Percentiles rank a stretch among this genome's conserved stretches.
Evolutionary conservation across 2,113 vertebrate genomes (phyloP).

Genomic region (Zosterops lateralis): DNA sequence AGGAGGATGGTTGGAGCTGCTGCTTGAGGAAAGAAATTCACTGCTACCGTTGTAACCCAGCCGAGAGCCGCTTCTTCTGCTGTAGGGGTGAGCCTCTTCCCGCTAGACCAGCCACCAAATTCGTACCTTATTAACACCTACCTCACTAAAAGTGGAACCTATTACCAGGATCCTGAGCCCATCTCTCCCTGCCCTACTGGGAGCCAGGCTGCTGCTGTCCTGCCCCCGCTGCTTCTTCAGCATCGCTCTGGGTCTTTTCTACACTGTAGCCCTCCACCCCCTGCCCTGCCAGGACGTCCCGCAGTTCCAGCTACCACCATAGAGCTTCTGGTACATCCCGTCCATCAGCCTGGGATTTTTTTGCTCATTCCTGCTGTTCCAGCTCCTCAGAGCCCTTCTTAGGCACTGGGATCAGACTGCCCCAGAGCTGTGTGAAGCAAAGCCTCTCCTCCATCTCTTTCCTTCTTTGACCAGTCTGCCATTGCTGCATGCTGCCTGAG

Average conservation of each 20-base stretch:
- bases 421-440: neutral
- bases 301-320: neutral
- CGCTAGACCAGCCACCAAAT: neutral
- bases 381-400: neutral
- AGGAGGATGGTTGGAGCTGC: neutral
- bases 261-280: neutral
- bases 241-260: neutral
- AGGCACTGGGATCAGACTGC: neutral
- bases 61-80: neutral
- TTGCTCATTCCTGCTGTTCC: neutral
- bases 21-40: neutral
- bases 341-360: neutral
- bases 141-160: neutral
- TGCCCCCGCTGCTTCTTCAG: neutral
- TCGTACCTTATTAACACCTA: neutral
- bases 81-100: neutral
- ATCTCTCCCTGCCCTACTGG: neutral
- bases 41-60: neutral
- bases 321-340: neutral
- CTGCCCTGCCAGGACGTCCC: neutral
- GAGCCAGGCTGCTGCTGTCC: neutral
- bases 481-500: neutral
- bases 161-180: neutral
- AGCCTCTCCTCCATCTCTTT: neutral
- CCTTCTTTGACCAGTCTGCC: fast-evolving